phyloP scores from a whole-genome alignment of 2,888 invertebrate genomes.

The Phyto melanocephala region DNA sequence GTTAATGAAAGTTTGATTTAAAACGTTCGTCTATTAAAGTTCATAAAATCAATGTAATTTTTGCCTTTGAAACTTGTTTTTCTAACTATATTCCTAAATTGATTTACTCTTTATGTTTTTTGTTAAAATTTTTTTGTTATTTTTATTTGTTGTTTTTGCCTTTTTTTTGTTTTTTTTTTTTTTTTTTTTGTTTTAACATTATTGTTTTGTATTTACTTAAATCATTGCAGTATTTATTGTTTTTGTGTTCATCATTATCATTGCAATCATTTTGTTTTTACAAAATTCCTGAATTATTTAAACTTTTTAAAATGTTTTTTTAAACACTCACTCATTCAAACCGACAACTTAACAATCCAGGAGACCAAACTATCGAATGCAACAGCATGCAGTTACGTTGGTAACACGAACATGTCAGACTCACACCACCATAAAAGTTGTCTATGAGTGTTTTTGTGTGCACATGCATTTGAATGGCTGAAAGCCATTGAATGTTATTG shows the following conservation, averaged over 20 bases:
- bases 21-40: too few relatives aligned
- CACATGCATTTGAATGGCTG: background rate
- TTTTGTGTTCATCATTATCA: constrained; percentile 26
- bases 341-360: background rate
- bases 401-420: background rate
- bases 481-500: constrained; percentile 46
- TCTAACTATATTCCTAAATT: too few relatives aligned
- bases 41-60: too few relatives aligned
- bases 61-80: too few relatives aligned
- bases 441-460: too few relatives aligned
- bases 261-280: constrained; percentile 14
- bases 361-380: background rate
- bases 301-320: constrained; percentile 42
- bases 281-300: constrained; percentile 38
- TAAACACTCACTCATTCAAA: background rate
- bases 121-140: too few relatives aligned
- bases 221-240: constrained; percentile 14
- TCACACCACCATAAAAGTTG: background rate
- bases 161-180: background rate
- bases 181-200: background rate
- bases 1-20: too few relatives aligned
- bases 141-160: too few relatives aligned
- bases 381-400: constrained; percentile 3
- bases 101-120: too few relatives aligned
- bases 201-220: constrained; percentile 10